Conservation (phyloP, 2,888 invertebrate species). For the Polylopha cassiicola region DNA sequence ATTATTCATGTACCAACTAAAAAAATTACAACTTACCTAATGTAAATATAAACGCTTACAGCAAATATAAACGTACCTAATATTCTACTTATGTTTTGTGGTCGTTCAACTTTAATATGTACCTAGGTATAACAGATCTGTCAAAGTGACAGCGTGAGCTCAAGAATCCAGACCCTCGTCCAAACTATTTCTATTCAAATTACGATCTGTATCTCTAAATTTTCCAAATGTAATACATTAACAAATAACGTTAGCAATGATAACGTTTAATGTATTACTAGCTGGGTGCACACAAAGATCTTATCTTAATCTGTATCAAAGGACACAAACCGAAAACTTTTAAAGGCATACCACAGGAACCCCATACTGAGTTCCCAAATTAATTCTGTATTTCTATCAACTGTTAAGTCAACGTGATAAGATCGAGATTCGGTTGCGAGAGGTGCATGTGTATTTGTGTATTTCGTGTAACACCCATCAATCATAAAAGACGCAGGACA, state of each 20-base stretch:
- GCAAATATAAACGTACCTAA: too few relatives aligned
- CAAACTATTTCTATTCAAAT: too few relatives aligned
- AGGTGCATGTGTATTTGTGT: constrained; percentile 16
- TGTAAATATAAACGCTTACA: too few relatives aligned
- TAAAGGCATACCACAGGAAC: constrained; percentile 20
- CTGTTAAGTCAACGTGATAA: constrained; percentile 21
- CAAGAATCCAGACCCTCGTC: too few relatives aligned
- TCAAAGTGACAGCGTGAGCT: too few relatives aligned
- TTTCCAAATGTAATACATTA: constrained; percentile 7
- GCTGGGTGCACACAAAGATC: constrained; percentile 15
- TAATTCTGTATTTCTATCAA: not conserved
- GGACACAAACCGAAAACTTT: constrained; percentile 14
- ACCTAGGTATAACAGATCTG: too few relatives aligned
- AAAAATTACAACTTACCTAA: too few relatives aligned
- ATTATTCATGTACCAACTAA: too few relatives aligned
- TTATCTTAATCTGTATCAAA: constrained; percentile 17
- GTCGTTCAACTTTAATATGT: too few relatives aligned
- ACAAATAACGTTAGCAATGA: constrained; percentile 10
- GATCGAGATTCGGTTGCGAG: constrained; percentile 4
- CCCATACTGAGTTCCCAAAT: constrained; percentile 23
- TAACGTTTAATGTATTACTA: constrained; percentile 13
- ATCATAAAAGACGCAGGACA: constrained; percentile 43
- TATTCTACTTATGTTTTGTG: too few relatives aligned
- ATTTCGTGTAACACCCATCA: constrained; percentile 32
- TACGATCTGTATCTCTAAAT: constrained; percentile 8